These are phyloP conservation scores for Trachymyrmex septentrionalis DNA, from an alignment of 1,140 invertebrate species.

Conservation along the genomic window DNA sequence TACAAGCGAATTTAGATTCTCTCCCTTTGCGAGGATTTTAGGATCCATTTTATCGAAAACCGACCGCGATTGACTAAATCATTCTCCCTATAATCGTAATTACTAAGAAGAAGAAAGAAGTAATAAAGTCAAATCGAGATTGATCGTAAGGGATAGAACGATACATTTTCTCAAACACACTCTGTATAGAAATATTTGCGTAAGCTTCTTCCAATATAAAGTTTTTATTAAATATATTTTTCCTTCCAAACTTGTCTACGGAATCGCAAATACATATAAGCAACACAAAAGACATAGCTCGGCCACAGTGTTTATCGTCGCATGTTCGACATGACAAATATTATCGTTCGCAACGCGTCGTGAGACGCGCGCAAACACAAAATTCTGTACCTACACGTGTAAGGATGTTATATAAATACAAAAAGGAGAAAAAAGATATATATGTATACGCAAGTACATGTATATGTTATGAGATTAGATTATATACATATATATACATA, in stretches of 20 bases:
- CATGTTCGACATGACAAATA: constrained; percentile 36
- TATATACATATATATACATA: constrained; percentile 51
- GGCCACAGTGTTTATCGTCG: constrained; percentile 36
- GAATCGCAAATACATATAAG: neutral
- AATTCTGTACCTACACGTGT: constrained; percentile 17
- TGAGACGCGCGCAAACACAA: neutral
- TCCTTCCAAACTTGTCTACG: neutral
- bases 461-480: constrained; percentile 60
- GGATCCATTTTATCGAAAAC: neutral
- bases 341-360: neutral
- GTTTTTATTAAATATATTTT: neutral
- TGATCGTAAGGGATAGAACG: neutral
- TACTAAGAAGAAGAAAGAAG: neutral
- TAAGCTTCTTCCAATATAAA: neutral
- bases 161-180: neutral
- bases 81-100: neutral
- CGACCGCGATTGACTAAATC: neutral
- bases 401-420: constrained; percentile 58
- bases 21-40: neutral
- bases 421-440: constrained; percentile 54
- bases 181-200: neutral
- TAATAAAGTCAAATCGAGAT: neutral
- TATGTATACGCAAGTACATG: constrained; percentile 61
- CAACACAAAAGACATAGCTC: constrained; percentile 7
- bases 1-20: neutral